Evolutionary conservation across 92 coral and sea anemone species (phyloP), one percentile per base, ranked within the genome.

Genomic region (Epizoanthus stellaris): DNA sequence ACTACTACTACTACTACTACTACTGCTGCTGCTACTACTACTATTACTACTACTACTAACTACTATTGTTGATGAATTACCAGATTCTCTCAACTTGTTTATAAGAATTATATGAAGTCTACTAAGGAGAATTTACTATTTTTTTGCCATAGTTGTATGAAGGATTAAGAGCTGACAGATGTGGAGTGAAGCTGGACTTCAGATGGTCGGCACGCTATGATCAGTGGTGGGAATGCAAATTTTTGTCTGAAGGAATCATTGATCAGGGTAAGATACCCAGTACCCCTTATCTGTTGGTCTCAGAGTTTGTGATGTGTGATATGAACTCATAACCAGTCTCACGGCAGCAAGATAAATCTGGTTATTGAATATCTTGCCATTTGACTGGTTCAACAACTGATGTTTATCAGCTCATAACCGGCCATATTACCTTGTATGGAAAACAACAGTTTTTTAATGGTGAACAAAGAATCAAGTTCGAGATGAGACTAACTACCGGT

Each of bases 191-290:
- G 74, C 89, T 96, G 59, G 99, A 96, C 87, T 96, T 92, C 85
- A 94, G 98, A 67, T 96, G 99, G 99, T 90, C 99, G 20, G 91
- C 90, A 15, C 89, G 99, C 6, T 94, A 96, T 73, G 99, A 96
- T 70, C 99, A 96, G 87, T 96, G 99, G 99, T 96, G 99, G 99
- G 99, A 96, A 45, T 96, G 99, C 70, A 96, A 94, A 88, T 96
- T 96, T 58, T 82, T 96, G 62, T 94, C 99, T 1, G 99, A 96
- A 84, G 99, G 99, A 68, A 96, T 96, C 67, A 93, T 96, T 53
- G 99, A 96, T 82, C 99, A 96, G 91, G 99, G 98, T 94, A 56
- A 49, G 88, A 54, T 16, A 63, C 34, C 36, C 63, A 20, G 16
- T 25, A 4, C 15, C 3, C 64, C 15, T 19, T 39, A 19, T n/a